Conservation (phyloP, 2,888 invertebrate species). For the Oscheius onirici region DNA sequence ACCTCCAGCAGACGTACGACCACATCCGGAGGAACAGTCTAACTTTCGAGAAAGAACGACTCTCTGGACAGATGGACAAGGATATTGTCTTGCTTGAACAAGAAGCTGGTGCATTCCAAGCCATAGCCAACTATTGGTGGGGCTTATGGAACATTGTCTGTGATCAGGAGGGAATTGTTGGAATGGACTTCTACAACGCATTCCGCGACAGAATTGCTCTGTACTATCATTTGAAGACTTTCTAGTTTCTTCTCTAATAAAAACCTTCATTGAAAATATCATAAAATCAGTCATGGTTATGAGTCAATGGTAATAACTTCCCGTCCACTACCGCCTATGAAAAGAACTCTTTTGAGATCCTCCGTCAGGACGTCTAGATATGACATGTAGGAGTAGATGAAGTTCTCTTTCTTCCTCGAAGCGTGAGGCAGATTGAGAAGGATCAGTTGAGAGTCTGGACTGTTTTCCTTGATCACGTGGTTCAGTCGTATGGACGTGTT, state of each 20-base stretch:
- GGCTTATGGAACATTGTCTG: conserved; percentile 29
- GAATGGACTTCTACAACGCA: conserved; percentile 28
- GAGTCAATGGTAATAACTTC: conserved; percentile 99
- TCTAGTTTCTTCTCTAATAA: conserved; percentile 10
- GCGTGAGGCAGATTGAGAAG: conserved; percentile 54
- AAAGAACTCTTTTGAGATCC: conserved; percentile 80
- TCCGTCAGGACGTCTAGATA: conserved; percentile 97
- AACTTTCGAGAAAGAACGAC: background rate
- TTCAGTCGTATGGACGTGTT: conserved; percentile 98
- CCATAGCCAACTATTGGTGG: conserved; percentile 25
- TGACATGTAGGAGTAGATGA: conserved; percentile 75
- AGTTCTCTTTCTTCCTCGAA: conserved; percentile 46
- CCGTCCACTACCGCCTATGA: conserved; percentile 89
- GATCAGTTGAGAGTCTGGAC: conserved; percentile 93
- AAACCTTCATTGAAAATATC: background rate
- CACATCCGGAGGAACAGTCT: conserved; percentile 8
- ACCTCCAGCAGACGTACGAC: conserved; percentile 52
- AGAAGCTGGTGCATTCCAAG: conserved; percentile 15
- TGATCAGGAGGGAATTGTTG: conserved; percentile 27
- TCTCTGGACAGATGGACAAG: conserved; percentile 19
- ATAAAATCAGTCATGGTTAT: conserved; percentile 73
- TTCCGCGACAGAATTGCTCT: conserved; percentile 19
- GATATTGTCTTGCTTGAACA: background rate
- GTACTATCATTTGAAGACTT: conserved; percentile 24
- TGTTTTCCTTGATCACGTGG: conserved; percentile 95